Evolutionary conservation across 2,797 vertebrate species (phyloP).

Genomic region (Rhadinocentrus ornatus): DNA sequence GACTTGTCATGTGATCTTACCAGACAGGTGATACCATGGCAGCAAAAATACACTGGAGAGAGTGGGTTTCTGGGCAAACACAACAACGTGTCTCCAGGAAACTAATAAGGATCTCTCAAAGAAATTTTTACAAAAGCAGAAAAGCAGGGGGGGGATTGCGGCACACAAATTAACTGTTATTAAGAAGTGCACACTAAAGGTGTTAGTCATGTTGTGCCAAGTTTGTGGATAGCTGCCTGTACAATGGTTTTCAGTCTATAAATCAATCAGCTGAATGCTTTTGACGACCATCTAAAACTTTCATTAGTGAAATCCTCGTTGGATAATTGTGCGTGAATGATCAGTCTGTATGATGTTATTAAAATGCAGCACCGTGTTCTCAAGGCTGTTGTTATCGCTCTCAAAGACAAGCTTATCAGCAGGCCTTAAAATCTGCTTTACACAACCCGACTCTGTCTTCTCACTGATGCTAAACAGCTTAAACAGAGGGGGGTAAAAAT

Average conservation of each 20-base stretch:
- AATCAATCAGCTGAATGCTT: constrained; percentile 40
- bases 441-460: constrained; percentile 28
- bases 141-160: constrained; percentile 34
- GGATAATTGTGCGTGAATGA: constrained; percentile 37
- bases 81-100: constrained; percentile 56
- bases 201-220: not conserved
- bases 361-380: constrained; percentile 26
- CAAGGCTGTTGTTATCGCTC: constrained; percentile 36
- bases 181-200: not conserved
- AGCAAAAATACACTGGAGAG: constrained; percentile 63
- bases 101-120: constrained; percentile 52
- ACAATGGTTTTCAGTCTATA: constrained; percentile 17
- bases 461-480: constrained; percentile 46
- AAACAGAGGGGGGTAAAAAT: constrained; percentile 31
- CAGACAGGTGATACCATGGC: constrained; percentile 75
- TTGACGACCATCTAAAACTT: constrained; percentile 20
- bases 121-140: constrained; percentile 44
- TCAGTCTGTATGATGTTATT: constrained; percentile 38
- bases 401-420: constrained; percentile 28
- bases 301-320: constrained; percentile 34
- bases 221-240: constrained; percentile 11
- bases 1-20: constrained; percentile 68
- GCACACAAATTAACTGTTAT: constrained; percentile 7
- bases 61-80: constrained; percentile 61
- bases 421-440: constrained; percentile 23